Evolutionary conservation across 2,113 vertebrate species (phyloP), one percentile per base, ranked within the genome.

Genomic region (Proterorhinus semilunaris): DNA sequence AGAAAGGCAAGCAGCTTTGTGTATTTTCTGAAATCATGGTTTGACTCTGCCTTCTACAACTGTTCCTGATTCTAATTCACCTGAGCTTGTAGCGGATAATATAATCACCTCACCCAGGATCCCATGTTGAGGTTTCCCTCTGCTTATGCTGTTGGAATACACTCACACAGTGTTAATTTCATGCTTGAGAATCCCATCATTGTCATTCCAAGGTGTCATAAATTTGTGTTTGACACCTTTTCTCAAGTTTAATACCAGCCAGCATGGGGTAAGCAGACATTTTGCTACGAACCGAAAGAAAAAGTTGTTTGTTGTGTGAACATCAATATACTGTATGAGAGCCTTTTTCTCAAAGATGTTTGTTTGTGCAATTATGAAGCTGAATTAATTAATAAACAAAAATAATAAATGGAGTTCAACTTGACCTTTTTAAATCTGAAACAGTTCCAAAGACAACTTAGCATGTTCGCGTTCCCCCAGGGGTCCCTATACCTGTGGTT

Each of bases 111-210:
- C 70, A 42, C 61, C 54, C 62, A 69, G 66, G 78, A 79, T 47
- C 15, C 71, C 50, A 71, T 72, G 71, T 74, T 36, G 66, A 77
- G 68, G 57, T 62, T 69, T 72, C 63, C 74, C 72, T 85, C 74
- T 66, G 51, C 64, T 78, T 55, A 21, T 67, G 72, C 63, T 74
- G 74, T 21, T 62, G 78, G 87, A 86, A 90, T 86, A 74, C 81
- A 69, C 88, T 89, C 76, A 55, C 53, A 55, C 68, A 81, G 80
- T 90, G 70, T 81, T 82, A 86, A 91, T 91, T 90, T 88, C 84
- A 91, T 73, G 87, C 86, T 68, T 49, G 54, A 83, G 81, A 81
- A 85, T 91, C 71, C 77, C 27, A 81, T 85, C 84, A 83, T 68
- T 59, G 74, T 87, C 52, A 15, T 80, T 83, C 68, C 52, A 42